These are phyloP conservation scores for Pachyseris speciosa DNA, from an alignment of 64 coral and sea anemone species.

Conservation along the genomic window DNA sequence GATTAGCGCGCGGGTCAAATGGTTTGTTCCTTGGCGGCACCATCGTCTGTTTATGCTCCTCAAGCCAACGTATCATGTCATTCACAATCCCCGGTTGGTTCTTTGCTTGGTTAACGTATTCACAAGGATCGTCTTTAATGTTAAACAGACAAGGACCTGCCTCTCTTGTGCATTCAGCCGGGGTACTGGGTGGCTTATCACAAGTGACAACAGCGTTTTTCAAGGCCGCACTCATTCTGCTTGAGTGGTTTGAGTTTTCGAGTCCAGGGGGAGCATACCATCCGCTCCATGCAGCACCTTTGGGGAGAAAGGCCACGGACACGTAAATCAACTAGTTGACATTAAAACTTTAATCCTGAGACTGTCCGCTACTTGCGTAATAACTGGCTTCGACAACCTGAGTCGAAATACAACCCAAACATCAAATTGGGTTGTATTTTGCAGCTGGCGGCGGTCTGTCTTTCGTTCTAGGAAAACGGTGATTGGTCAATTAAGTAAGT, in stretches of 20 bases:
- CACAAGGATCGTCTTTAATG: slow-evolving; percentile 55
- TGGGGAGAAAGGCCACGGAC: not conserved
- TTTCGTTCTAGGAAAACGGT: too few relatives aligned
- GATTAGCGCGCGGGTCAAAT: slow-evolving; percentile 17
- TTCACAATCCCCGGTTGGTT: slow-evolving; percentile 7
- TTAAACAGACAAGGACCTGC: slow-evolving; percentile 64
- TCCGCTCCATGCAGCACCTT: slow-evolving; percentile 43
- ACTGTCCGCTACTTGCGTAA: too few relatives aligned
- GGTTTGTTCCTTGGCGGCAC: slow-evolving; percentile 53
- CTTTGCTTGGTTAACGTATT: slow-evolving; percentile 58
- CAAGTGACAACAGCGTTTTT: slow-evolving; percentile 64
- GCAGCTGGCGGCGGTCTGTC: too few relatives aligned
- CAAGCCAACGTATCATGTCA: slow-evolving; percentile 45
- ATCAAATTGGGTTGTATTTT: too few relatives aligned
- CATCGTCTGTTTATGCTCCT: slow-evolving; percentile 58
- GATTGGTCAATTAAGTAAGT: too few relatives aligned
- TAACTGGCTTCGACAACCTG: too few relatives aligned
- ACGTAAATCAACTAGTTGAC: too few relatives aligned
- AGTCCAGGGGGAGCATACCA: slow-evolving; percentile 70
- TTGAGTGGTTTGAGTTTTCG: not conserved
- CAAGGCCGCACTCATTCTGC: not conserved
- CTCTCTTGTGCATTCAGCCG: slow-evolving; percentile 20
- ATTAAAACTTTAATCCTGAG: too few relatives aligned
- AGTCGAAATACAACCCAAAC: too few relatives aligned
- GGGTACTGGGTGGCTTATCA: not conserved